Evolutionary conservation across 1,140 invertebrate species (phyloP).

Genomic region (Monomorium pharaonis): DNA sequence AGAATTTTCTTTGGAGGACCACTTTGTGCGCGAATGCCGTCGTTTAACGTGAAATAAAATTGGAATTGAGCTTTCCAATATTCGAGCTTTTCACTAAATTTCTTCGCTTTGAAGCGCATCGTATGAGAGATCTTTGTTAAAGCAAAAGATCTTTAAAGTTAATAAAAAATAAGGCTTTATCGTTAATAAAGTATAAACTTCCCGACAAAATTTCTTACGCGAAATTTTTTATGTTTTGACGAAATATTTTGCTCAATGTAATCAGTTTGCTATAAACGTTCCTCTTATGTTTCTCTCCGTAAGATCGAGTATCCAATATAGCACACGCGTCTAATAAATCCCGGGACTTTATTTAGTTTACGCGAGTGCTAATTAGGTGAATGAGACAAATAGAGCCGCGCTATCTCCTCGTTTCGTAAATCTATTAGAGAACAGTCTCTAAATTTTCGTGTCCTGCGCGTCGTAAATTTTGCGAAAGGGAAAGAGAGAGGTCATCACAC

Average conservation of each 20-base stretch:
- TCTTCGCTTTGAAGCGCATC: neutral
- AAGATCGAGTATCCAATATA: neutral
- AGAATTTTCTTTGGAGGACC: conserved; percentile 29
- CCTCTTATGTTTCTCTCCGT: neutral
- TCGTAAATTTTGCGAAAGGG: conserved; percentile 25
- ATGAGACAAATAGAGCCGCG: conserved; percentile 56
- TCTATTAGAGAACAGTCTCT: conserved; percentile 51
- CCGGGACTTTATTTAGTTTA: conserved; percentile 53
- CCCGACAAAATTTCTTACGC: neutral
- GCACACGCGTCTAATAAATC: conserved; percentile 48
- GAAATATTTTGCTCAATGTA: neutral
- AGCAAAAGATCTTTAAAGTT: neutral
- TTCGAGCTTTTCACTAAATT: neutral
- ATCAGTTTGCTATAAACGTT: conserved; percentile 1
- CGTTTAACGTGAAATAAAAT: neutral
- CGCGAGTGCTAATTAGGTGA: conserved; percentile 61
- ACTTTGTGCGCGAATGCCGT: neutral
- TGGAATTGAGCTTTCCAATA: neutral
- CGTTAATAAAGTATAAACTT: neutral
- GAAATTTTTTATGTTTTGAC: neutral
- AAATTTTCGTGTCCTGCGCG: conserved; percentile 36
- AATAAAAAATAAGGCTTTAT: neutral
- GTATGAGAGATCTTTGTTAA: neutral
- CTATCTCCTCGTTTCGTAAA: conserved; percentile 65
- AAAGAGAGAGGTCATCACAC: neutral